Percentiles rank a stretch among this genome's conserved stretches.
phyloP scores from a whole-genome alignment of 2,797 vertebrate genomes.

The Sphenodon punctatus region DNA sequence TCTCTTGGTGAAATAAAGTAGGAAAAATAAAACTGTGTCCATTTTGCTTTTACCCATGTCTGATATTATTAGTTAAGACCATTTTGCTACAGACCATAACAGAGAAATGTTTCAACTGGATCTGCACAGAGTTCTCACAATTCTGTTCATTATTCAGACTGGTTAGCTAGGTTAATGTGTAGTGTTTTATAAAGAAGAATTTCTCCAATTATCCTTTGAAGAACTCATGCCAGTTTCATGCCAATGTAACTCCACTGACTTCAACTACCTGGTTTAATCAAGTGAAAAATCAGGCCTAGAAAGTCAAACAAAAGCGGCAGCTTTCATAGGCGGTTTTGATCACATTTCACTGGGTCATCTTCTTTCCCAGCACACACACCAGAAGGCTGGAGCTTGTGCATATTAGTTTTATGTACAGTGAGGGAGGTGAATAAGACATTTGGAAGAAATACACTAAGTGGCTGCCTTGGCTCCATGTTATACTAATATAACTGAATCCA shows the following conservation, averaged over 20 bases:
- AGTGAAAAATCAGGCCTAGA: background rate
- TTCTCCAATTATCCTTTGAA: background rate
- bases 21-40: background rate
- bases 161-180: background rate
- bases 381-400: background rate
- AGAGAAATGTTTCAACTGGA: background rate
- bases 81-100: background rate
- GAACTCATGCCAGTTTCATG: too few relatives aligned
- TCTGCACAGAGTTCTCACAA: too few relatives aligned
- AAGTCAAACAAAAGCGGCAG: background rate
- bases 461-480: background rate
- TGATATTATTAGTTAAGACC: background rate
- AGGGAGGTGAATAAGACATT: too few relatives aligned
- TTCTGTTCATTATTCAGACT: fast-evolving
- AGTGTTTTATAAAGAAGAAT: background rate
- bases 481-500: background rate
- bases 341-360: background rate
- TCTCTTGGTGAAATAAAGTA: constrained; percentile 11
- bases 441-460: background rate
- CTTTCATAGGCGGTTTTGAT: background rate
- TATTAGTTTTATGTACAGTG: background rate
- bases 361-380: background rate
- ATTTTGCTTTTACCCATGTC: background rate
- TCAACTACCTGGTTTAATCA: background rate
- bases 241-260: background rate